phyloP scores from a whole-genome alignment of 2,888 invertebrate genomes.

The Apomyelois bistriatella region DNA sequence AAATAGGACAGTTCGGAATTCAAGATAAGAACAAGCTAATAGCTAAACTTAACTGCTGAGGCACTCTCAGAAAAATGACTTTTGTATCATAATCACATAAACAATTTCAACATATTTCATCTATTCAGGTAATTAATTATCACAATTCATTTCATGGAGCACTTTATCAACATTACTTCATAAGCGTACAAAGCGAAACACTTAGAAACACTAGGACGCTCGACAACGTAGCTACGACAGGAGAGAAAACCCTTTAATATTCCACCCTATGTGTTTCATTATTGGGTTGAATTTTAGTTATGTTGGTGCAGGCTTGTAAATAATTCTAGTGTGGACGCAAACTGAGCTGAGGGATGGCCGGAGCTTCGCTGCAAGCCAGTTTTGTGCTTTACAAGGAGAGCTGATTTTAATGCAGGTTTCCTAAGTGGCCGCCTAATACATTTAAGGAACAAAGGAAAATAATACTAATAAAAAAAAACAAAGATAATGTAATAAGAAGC shows the following conservation, averaged over 20 bases:
- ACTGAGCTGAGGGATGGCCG: background rate
- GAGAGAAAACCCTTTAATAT: background rate
- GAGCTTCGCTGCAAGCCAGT: background rate
- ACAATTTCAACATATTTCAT: too few species aligned
- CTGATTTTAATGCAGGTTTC: background rate
- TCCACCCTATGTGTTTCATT: background rate
- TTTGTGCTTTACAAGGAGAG: constrained; percentile 6
- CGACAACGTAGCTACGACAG: background rate
- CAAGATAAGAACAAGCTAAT: too few species aligned
- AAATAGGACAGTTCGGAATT: too few species aligned
- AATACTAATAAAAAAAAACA: too few species aligned
- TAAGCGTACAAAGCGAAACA: constrained; percentile 1
- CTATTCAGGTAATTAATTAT: background rate
- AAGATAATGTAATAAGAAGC: too few species aligned
- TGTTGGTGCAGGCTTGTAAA: constrained; percentile 6
- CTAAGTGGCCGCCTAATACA: background rate
- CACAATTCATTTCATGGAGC: background rate
- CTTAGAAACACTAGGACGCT: constrained; percentile 2
- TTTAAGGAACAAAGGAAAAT: too few species aligned
- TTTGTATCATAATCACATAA: too few species aligned
- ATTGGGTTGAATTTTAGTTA: background rate
- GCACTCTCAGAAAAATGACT: too few species aligned
- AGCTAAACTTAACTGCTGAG: too few species aligned
- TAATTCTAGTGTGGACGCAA: constrained; percentile 8
- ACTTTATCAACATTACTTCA: constrained; percentile 6